Evolutionary conservation across 1,140 invertebrate genomes (phyloP).

Genomic region (Phthorimaea operculella): DNA sequence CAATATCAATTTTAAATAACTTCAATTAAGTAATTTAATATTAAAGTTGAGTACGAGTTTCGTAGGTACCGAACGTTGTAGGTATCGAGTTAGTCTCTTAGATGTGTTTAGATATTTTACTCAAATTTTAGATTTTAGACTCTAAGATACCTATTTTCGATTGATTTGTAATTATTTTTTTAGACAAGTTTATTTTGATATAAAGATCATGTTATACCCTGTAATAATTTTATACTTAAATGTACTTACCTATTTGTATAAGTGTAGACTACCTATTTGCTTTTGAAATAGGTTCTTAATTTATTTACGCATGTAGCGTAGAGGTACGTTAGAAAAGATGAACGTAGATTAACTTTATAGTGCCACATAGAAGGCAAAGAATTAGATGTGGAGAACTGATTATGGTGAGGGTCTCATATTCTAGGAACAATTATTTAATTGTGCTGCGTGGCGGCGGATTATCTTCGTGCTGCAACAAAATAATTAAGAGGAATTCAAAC

Average conservation of each 20-base stretch:
- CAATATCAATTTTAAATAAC: constrained; percentile 16
- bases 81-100: constrained; percentile 36
- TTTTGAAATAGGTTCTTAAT: constrained; percentile 18
- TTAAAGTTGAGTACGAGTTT: constrained; percentile 16
- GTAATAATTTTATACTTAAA: constrained; percentile 34
- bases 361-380: no score
- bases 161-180: constrained; percentile 43
- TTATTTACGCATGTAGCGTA: not conserved
- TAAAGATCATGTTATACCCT: constrained; percentile 43
- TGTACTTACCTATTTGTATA: constrained; percentile 22
- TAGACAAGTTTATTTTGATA: constrained; percentile 64
- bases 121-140: constrained; percentile 43
- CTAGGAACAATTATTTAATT: no score
- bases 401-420: no score
- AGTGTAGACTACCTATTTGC: constrained; percentile 21
- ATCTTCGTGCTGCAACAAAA: no score
- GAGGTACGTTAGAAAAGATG: no score
- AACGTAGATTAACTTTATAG: no score
- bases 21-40: constrained; percentile 21
- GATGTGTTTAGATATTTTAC: constrained; percentile 53
- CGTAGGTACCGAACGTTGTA: constrained; percentile 25
- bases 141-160: constrained; percentile 31
- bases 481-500: no score
- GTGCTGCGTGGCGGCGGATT: no score
- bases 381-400: no score